A percentile compares a stretch with the other conserved stretches of the same genome.
These are phyloP conservation scores for Ctenicera cuprea DNA, from an alignment of 2,888 invertebrate genomes.

Conservation along the genomic window DNA sequence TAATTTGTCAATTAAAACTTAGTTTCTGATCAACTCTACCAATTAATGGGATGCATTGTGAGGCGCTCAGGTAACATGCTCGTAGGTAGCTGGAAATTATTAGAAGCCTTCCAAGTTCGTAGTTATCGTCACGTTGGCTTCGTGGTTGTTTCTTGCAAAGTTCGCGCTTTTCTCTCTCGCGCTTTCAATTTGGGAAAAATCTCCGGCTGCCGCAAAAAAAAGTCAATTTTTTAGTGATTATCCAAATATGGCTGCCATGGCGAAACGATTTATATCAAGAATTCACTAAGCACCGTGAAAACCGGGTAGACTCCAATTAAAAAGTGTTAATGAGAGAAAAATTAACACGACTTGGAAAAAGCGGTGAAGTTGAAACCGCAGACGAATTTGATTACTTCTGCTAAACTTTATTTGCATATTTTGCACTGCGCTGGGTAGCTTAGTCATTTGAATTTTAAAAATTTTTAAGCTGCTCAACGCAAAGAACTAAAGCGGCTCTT, in stretches of 20 bases:
- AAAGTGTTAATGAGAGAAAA: constrained; percentile 63
- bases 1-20: constrained; percentile 4
- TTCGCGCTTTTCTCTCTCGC: background rate
- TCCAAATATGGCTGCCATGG: constrained; percentile 24
- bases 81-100: constrained; percentile 17
- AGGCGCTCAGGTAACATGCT: constrained; percentile 18
- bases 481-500: constrained; percentile 45
- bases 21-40: constrained; percentile 16
- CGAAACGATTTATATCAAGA: constrained; percentile 36
- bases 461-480: constrained; percentile 54
- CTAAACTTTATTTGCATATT: constrained; percentile 55
- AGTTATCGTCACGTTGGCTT: constrained; percentile 11
- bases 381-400: constrained; percentile 55
- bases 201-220: background rate
- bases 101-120: constrained; percentile 24
- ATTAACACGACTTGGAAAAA: constrained; percentile 58
- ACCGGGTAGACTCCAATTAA: constrained; percentile 60
- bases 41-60: constrained; percentile 21
- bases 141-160: background rate
- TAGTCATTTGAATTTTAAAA: constrained; percentile 58
- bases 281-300: constrained; percentile 54
- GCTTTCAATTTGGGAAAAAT: background rate
- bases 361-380: constrained; percentile 53
- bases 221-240: constrained; percentile 23
- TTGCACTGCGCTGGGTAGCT: constrained; percentile 43